Base-by-base conservation (phyloP, 2,113 vertebrate genomes). In the Oryzias celebensis region DNA sequence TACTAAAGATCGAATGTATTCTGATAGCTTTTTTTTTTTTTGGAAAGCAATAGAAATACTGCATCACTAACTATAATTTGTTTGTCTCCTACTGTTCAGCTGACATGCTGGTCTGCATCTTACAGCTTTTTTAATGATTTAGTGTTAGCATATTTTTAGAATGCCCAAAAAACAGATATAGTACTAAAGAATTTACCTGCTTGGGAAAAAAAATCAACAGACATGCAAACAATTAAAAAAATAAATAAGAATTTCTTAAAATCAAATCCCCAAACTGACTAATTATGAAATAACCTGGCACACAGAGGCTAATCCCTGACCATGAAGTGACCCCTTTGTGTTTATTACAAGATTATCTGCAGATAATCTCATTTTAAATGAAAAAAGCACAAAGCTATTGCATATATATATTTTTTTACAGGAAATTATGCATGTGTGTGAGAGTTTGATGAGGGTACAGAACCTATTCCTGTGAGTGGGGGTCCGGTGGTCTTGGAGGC, bases 381-480 rank as follows among this genome's bases (percentile, higher is more conserved):
- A 36, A 74, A 62, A 62, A 46, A 18, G 31, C 4, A 45, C 42
- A n/a, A 43, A 43, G 6, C 2, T 14, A 47, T 78, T 76, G 72
- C 62, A 72, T 78, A 70, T 78, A 8, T 59, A 14, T 43, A 23
- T 49, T 48, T 31, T 52, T 17, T 17, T 59, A 47, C 70, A 68
- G 67, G 20, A 36, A 58, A 62, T 7, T 18, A 41, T 55, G 23
- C 7, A 36, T 2, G 47, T 20, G 52, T 50, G 26, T 51, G 20
- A 44, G 13, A 41, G 43, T 58, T 50, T 53, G 26, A 23, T 57
- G 52, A 26, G 43, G 22, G 13, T 43, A 55, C 23, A 65, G 90
- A 80, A 97, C 97, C 97, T 93, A 94, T 93, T 63, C 94, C 93
- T 67, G 93, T 91, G 68, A 94, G 94, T 10, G 90, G 90, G 4